Conservation (phyloP, 2,113 vertebrate species). For the Scalopus aquaticus region DNA sequence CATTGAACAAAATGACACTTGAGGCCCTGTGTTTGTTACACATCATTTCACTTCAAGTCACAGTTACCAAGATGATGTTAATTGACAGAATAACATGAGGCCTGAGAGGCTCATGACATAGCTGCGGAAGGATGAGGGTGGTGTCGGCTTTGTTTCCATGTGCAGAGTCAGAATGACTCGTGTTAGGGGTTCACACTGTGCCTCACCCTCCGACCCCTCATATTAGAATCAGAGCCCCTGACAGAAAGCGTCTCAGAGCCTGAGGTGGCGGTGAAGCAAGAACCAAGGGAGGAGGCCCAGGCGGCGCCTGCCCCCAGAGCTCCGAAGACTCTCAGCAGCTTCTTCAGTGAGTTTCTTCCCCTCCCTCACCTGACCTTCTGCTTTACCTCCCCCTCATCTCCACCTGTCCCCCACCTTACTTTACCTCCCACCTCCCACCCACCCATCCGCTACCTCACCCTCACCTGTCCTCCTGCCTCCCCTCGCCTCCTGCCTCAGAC, state of each 20-base stretch:
- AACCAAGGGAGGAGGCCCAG: constrained; percentile 49
- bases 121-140: background rate
- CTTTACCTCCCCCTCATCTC: no score
- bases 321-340: constrained; percentile 86
- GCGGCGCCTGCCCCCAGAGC: constrained; percentile 68
- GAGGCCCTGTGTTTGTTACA: no score
- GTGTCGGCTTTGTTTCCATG: background rate
- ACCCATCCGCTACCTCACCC: background rate
- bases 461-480: no score
- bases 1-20: no score
- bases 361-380: no score
- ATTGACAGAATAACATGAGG: background rate
- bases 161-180: background rate
- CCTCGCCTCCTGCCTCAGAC: no score
- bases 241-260: background rate
- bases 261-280: constrained; percentile 54
- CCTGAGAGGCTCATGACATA: background rate
- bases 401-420: no score
- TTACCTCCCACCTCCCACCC: no score
- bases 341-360: constrained; percentile 88
- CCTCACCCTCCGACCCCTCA: rapidly evolving
- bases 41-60: no score
- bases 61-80: no score
- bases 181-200: no score
- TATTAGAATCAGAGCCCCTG: background rate